Evolutionary conservation across 1,140 invertebrate genomes (phyloP).

Genomic region (Halictus rubicundus): DNA sequence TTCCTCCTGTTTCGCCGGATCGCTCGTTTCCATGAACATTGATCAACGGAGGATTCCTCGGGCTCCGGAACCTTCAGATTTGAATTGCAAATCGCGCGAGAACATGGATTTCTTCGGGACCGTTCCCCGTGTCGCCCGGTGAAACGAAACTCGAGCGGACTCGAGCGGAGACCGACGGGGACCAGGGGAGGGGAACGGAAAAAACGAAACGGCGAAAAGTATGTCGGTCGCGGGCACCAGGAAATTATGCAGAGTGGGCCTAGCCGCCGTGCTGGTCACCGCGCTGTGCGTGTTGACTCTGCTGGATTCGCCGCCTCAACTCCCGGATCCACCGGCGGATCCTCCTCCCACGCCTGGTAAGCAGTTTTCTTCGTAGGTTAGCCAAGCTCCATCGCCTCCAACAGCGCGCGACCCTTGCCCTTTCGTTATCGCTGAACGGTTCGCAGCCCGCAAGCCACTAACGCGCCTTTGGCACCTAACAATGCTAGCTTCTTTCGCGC

Average conservation of each 20-base stretch:
- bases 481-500: conserved; percentile 17
- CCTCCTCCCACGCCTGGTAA: conserved; percentile 75
- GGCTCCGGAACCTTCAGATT: conserved; percentile 11
- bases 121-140: not conserved
- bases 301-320: conserved; percentile 75
- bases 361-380: conserved; percentile 55
- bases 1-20: not conserved
- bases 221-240: conserved; percentile 74
- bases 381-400: conserved; percentile 41
- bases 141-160: conserved; percentile 15
- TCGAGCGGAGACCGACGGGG: not conserved
- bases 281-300: conserved; percentile 75
- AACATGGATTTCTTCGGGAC: conserved; percentile 16
- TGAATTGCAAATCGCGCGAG: conserved; percentile 34
- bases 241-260: conserved; percentile 75
- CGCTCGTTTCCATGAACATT: not conserved
- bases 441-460: conserved; percentile 33
- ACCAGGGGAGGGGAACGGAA: conserved; percentile 34
- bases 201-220: conserved; percentile 51
- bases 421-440: conserved; percentile 63
- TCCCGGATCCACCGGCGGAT: conserved; percentile 73
- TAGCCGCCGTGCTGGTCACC: conserved; percentile 73
- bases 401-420: conserved; percentile 54
- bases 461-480: conserved; percentile 40
- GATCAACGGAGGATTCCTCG: not conserved